Percentiles rank a stretch among this genome's conserved stretches.
Evolutionary conservation across 2,888 invertebrate genomes (phyloP).

Genomic region (Apotomis turbidana): DNA sequence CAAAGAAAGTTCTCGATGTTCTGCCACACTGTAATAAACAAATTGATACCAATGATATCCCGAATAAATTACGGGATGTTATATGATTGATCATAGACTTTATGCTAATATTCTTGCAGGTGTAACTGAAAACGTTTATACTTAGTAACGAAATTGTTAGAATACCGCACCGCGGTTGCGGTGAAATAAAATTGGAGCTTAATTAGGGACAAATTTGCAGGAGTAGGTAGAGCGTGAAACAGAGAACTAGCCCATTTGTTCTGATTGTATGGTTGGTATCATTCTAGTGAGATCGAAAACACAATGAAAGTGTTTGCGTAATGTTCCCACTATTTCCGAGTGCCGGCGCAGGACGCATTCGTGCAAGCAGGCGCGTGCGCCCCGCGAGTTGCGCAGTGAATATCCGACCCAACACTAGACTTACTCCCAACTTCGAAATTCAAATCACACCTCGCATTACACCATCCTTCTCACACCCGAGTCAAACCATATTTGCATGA

Average conservation of each 20-base stretch:
- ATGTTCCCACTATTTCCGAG: slow-evolving; percentile 55
- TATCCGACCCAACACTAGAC: slow-evolving; percentile 37
- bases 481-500: no score
- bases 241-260: slow-evolving; percentile 51
- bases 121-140: no score
- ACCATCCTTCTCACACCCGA: no score
- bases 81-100: no score
- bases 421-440: no score
- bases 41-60: no score
- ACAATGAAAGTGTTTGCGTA: slow-evolving; percentile 72
- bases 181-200: background rate
- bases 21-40: no score
- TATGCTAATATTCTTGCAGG: no score
- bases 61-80: no score
- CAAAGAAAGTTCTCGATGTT: no score
- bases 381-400: slow-evolving; percentile 38
- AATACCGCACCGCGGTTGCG: background rate
- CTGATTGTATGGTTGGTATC: slow-evolving; percentile 51
- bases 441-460: no score
- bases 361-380: slow-evolving; percentile 50
- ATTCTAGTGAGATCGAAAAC: slow-evolving; percentile 62
- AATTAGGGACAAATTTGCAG: slow-evolving; percentile 9
- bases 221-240: slow-evolving; percentile 51
- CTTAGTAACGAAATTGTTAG: no score
- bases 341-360: slow-evolving; percentile 45